phyloP scores from a whole-genome alignment of 2,888 invertebrate species.

The Mimachlamys varia region DNA sequence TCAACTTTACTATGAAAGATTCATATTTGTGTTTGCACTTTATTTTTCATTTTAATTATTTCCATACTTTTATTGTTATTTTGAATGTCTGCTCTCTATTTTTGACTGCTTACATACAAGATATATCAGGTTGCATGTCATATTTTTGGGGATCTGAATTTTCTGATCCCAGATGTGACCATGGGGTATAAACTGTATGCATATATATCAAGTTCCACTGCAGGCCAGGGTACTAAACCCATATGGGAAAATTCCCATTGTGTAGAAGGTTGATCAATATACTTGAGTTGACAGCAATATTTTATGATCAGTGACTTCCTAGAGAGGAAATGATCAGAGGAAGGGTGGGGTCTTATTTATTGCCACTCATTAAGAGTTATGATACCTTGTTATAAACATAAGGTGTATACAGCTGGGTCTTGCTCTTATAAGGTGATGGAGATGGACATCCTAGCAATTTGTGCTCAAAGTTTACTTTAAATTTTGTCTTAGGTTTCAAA shows the following conservation, averaged over 20 bases:
- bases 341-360: background rate
- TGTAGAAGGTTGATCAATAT: background rate
- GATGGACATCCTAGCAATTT: too few relatives aligned
- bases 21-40: background rate
- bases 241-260: background rate
- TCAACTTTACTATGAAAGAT: background rate
- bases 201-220: background rate
- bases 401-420: background rate
- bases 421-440: background rate
- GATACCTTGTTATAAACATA: background rate
- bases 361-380: background rate
- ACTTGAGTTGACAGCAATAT: background rate
- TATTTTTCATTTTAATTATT: background rate
- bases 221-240: background rate
- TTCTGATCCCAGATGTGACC: slow-evolving; percentile 32
- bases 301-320: background rate
- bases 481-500: background rate
- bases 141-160: background rate
- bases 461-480: background rate
- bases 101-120: background rate
- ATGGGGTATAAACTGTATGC: background rate
- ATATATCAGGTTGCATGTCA: background rate
- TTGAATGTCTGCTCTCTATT: background rate
- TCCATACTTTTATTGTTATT: background rate
- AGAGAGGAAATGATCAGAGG: background rate